Evolutionary conservation across 2,797 vertebrate species (phyloP).

Genomic region (Acridotheres tristis): DNA sequence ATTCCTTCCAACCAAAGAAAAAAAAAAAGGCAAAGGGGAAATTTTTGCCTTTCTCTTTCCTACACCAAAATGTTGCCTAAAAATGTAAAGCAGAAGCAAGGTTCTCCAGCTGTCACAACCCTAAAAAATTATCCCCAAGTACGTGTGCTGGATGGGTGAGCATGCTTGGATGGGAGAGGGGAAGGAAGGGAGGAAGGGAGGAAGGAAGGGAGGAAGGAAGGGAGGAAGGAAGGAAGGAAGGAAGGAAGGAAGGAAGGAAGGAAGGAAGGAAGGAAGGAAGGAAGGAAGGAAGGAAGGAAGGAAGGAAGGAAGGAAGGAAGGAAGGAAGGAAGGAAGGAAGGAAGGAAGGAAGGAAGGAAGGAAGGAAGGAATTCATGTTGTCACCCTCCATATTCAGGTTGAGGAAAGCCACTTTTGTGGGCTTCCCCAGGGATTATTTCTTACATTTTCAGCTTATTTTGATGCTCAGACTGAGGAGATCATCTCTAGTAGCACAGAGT

Average conservation of each 20-base stretch:
- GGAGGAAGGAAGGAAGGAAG: too few species aligned
- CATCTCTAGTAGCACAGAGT: neutral
- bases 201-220: too few species aligned
- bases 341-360: too few species aligned
- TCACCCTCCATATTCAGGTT: neutral
- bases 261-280: too few species aligned
- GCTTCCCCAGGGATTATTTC: neutral
- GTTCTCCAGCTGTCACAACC: neutral
- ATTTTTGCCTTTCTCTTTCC: neutral
- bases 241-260: neutral
- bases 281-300: too few species aligned
- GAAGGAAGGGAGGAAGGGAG: too few species aligned
- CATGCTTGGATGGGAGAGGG: too few species aligned
- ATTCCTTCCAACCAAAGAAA: neutral
- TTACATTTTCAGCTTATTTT: neutral
- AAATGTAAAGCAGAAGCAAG: neutral
- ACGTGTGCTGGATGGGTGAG: too few species aligned
- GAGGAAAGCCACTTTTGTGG: neutral
- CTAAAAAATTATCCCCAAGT: neutral
- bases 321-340: too few species aligned
- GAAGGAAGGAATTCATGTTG: rapidly evolving
- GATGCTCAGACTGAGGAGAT: neutral
- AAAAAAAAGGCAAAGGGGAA: neutral
- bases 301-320: too few species aligned
- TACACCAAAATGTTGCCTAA: neutral